Conservation (phyloP, 1,140 invertebrate species). For the Neodiprion pinetum region DNA sequence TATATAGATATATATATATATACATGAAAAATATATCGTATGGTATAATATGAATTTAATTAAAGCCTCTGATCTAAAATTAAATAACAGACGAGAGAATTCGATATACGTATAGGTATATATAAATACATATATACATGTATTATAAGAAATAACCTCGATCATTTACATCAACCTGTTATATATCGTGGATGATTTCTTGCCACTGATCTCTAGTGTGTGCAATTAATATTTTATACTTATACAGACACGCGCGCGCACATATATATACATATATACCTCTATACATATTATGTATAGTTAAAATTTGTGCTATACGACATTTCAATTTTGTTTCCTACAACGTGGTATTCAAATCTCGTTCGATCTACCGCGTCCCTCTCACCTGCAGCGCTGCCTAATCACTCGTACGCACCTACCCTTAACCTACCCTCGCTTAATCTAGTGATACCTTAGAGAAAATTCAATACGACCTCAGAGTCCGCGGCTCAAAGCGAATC, state of each 20-base stretch:
- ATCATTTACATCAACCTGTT: too few species aligned
- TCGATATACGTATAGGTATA: too few species aligned
- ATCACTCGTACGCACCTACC: neutral
- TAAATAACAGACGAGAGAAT: slow-evolving; percentile 1
- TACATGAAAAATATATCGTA: too few species aligned
- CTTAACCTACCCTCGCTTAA: neutral
- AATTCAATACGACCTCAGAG: neutral
- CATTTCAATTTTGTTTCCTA: neutral
- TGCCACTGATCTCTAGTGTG: too few species aligned
- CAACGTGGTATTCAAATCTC: too few species aligned
- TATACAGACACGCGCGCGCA: neutral
- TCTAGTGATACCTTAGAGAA: slow-evolving; percentile 2
- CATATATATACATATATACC: neutral
- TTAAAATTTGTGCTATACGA: neutral
- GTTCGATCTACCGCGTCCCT: too few species aligned
- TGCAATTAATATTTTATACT: neutral
- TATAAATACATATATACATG: too few species aligned
- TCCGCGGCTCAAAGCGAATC: slow-evolving; percentile 3
- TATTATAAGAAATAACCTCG: too few species aligned
- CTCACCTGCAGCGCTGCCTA: too few species aligned
- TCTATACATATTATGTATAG: neutral
- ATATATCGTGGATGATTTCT: too few species aligned
- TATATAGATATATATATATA: too few species aligned
- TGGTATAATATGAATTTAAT: neutral
- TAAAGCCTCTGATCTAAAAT: slow-evolving; percentile 5